These are phyloP conservation scores for Sebastes variabilis DNA, from an alignment of 2,797 vertebrate genomes.

Conservation along the genomic window DNA sequence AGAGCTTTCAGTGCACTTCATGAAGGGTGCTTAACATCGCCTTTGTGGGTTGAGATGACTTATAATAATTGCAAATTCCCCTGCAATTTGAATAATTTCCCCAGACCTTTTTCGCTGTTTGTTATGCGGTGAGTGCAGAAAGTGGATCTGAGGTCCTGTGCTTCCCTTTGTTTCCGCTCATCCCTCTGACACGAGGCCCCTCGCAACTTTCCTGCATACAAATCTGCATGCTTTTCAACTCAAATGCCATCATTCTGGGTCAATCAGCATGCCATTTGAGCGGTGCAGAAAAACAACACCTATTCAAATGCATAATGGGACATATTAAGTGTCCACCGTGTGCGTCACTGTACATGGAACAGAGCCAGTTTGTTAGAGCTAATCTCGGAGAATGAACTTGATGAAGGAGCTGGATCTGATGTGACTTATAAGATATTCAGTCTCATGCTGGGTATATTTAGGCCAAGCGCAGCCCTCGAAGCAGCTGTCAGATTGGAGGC, in stretches of 20 bases:
- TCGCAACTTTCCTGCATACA: conserved; percentile 55
- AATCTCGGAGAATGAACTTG: background rate
- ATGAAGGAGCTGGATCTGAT: conserved; percentile 1
- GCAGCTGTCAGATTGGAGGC: conserved; percentile 49
- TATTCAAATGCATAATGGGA: conserved; percentile 18
- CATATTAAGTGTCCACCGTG: background rate
- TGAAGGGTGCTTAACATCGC: conserved; percentile 72
- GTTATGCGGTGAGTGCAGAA: conserved; percentile 54
- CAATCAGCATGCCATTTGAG: conserved; percentile 35
- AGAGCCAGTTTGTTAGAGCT: conserved; percentile 3
- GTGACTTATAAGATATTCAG: conserved; percentile 47
- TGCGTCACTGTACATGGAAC: background rate
- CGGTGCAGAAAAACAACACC: background rate
- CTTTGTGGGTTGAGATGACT: conserved; percentile 74
- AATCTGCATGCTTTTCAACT: conserved; percentile 55
- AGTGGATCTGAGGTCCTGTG: conserved; percentile 61
- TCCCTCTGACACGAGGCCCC: conserved; percentile 53
- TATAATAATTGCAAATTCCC: conserved; percentile 80
- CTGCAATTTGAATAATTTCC: conserved; percentile 77
- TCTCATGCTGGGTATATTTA: conserved; percentile 48
- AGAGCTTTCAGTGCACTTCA: conserved; percentile 58
- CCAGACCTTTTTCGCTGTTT: conserved; percentile 65
- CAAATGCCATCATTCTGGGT: conserved; percentile 54
- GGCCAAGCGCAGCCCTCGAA: conserved; percentile 15
- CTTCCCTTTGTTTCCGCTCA: conserved; percentile 61